These are phyloP conservation scores for Harpagoxenus sublaevis DNA, from an alignment of 2,888 invertebrate genomes.

Conservation along the genomic window DNA sequence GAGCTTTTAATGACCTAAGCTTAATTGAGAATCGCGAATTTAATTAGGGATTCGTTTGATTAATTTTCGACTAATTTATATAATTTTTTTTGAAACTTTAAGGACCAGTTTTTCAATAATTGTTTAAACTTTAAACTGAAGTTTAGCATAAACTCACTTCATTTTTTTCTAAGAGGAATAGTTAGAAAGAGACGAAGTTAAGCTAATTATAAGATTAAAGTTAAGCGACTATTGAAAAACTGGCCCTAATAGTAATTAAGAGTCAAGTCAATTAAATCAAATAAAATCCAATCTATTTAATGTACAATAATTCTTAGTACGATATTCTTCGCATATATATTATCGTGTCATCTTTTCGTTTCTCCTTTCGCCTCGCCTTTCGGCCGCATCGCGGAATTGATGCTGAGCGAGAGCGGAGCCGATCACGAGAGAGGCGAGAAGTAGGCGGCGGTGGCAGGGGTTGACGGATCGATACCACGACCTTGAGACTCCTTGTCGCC, in stretches of 20 bases:
- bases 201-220: no score
- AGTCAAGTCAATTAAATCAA: background rate
- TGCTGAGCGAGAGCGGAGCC: constrained; percentile 33
- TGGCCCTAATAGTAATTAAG: background rate
- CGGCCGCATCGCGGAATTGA: constrained; percentile 27
- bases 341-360: background rate
- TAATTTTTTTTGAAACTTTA: background rate
- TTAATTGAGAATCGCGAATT: background rate
- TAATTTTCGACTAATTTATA: no score
- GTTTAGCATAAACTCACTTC: no score
- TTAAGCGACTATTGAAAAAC: no score
- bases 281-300: background rate
- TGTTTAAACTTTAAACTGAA: no score
- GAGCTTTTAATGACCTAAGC: background rate
- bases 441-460: constrained; percentile 41
- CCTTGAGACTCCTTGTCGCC: constrained; percentile 76
- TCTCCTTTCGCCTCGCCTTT: background rate
- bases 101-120: no score
- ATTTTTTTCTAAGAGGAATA: no score
- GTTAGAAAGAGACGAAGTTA: no score
- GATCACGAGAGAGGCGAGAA: constrained; percentile 55
- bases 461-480: constrained; percentile 74
- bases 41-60: background rate
- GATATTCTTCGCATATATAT: background rate
- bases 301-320: background rate